Conservation (phyloP, 2,797 vertebrate species). For the Pelodytes ibericus region DNA sequence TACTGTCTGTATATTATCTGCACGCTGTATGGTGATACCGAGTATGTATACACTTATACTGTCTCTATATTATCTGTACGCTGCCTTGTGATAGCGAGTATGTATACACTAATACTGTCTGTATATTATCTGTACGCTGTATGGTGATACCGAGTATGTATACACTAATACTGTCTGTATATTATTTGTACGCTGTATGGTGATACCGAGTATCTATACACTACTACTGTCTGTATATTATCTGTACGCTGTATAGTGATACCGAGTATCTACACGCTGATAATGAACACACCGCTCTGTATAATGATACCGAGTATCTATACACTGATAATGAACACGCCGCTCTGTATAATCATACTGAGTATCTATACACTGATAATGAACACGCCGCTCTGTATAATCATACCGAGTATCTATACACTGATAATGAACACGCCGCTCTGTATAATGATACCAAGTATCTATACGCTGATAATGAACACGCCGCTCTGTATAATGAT, state of each 20-base stretch:
- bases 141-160: not conserved
- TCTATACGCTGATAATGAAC: too few relatives aligned
- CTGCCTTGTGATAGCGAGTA: not conserved
- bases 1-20: too few relatives aligned
- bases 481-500: not conserved
- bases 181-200: too few relatives aligned
- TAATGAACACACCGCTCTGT: too few relatives aligned
- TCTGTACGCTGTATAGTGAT: not conserved
- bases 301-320: conserved; percentile 4
- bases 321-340: too few relatives aligned
- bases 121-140: too few relatives aligned
- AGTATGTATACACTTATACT: not conserved
- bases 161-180: too few relatives aligned
- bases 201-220: conserved; percentile 2
- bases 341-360: not conserved
- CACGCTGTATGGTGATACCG: not conserved
- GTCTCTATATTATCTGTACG: not conserved
- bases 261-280: conserved; percentile 10
- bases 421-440: too few relatives aligned
- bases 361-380: not conserved
- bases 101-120: not conserved
- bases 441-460: not conserved
- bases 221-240: too few relatives aligned
- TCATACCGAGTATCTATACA: conserved; percentile 3
- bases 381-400: too few relatives aligned